Base-by-base conservation (phyloP, 2,797 vertebrate species). In the Selene dorsalis region DNA sequence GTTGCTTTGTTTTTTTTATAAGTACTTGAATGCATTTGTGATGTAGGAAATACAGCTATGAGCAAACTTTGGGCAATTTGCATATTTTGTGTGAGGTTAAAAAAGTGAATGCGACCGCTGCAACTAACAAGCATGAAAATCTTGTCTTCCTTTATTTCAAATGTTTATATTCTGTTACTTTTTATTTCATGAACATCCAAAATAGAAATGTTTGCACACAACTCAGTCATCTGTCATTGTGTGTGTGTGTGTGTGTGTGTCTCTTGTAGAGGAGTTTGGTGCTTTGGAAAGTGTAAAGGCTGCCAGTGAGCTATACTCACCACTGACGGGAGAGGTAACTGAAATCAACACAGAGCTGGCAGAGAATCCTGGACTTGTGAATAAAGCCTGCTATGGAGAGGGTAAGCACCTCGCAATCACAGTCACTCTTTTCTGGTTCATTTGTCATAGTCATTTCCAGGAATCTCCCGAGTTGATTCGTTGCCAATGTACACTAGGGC, bases 281-380 rank as follows among this genome's bases (percentile, higher is more conserved):
- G 96, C 96, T 73, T 94, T 99, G 94, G 98, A 99, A 94, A 99
- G 98, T 7, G 98, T 99, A 69, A 99, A 99, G 92, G 98, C 98
- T 87, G 98, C 97, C 84, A 99, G 97, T 84, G 98, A 99, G 93
- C 94, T 99, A 4, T 99, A 96, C 87, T 96, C 97, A 28, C 98
- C 98, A 17, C 86, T 99, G 64, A 95, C 97, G 1, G 98, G 98
- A 85, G 96, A 97, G 91, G 96, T 99, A 86, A 97, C 96, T 24
- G 96, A 97, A 89, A 91, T 96, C 89, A 99, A 98, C 89, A 93
- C 92, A 65, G 94, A 96, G 62, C 94, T 99, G 88, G 89, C 94
- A 43, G 97, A 98, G 85, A 97, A 96, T 78, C 97, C 98, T 48
- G 97, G 94, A 52, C 95, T 99, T 2, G 96, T 99, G 88, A 99